These are phyloP conservation scores for Agrochola lychnidis DNA, from an alignment of 2,888 invertebrate species.

Conservation along the genomic window DNA sequence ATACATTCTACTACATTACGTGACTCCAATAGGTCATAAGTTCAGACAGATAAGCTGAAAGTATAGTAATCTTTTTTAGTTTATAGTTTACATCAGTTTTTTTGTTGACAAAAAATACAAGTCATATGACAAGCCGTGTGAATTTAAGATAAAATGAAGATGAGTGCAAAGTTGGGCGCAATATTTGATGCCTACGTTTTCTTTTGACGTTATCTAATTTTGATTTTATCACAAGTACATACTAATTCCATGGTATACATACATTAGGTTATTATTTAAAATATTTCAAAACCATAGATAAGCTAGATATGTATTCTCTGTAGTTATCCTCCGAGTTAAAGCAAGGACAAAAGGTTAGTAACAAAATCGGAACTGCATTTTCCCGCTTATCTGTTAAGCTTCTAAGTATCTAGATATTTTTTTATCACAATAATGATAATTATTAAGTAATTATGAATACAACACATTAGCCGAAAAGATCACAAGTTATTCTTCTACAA, in stretches of 20 bases:
- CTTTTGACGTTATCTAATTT: background rate
- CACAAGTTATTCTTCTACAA: background rate
- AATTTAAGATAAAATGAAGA: constrained; percentile 14
- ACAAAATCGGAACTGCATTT: background rate
- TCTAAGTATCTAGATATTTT: background rate
- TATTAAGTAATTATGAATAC: constrained; percentile 9
- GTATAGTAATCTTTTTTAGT: constrained; percentile 18
- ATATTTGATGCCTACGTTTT: background rate
- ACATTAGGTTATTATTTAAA: background rate
- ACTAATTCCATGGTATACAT: background rate
- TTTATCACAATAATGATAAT: background rate
- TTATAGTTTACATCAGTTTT: constrained; percentile 45
- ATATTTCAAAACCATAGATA: constrained; percentile 14
- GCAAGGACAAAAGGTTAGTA: background rate
- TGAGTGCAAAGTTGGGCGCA: constrained; percentile 24
- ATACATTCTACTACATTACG: constrained; percentile 36
- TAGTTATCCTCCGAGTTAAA: background rate
- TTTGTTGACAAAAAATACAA: constrained; percentile 1
- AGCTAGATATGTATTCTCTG: constrained; percentile 8
- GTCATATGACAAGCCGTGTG: constrained; percentile 38
- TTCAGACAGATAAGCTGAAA: constrained; percentile 50
- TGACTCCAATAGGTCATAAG: constrained; percentile 46
- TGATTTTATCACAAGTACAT: background rate
- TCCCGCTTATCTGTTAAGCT: background rate
- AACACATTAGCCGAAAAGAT: constrained; percentile 20